Percentiles rank a stretch among this genome's conserved stretches.
phyloP scores from a whole-genome alignment of 2,113 vertebrate species.

The Felis catus region DNA sequence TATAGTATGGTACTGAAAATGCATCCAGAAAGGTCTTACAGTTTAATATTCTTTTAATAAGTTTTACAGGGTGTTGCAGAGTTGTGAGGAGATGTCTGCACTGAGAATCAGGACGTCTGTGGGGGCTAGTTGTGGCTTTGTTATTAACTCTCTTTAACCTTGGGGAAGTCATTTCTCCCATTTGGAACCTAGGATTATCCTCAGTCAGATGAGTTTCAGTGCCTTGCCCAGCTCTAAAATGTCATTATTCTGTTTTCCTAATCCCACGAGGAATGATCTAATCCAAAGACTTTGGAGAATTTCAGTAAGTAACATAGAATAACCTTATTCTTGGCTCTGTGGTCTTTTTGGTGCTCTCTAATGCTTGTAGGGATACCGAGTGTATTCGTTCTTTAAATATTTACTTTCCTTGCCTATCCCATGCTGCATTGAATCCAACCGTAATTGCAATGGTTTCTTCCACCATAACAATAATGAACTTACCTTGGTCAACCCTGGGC shows the following conservation, averaged over 20 bases:
- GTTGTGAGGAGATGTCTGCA: neutral
- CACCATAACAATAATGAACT: neutral
- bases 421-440: conserved; percentile 20
- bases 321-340: neutral
- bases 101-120: neutral
- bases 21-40: neutral
- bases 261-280: neutral
- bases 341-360: neutral
- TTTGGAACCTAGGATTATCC: neutral
- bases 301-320: neutral
- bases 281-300: neutral
- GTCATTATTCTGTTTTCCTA: neutral
- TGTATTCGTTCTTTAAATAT: conserved; percentile 37
- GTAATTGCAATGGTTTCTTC: conserved; percentile 62
- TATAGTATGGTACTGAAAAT: neutral
- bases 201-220: neutral
- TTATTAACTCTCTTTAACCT: neutral
- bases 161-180: neutral
- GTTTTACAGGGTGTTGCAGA: neutral
- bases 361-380: neutral
- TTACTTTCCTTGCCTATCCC: neutral
- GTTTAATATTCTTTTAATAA: neutral
- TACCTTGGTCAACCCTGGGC: conserved; percentile 71
- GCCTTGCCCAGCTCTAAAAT: neutral
- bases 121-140: neutral